phyloP scores from a whole-genome alignment of 2,888 invertebrate species.

The Apamea monoglypha region DNA sequence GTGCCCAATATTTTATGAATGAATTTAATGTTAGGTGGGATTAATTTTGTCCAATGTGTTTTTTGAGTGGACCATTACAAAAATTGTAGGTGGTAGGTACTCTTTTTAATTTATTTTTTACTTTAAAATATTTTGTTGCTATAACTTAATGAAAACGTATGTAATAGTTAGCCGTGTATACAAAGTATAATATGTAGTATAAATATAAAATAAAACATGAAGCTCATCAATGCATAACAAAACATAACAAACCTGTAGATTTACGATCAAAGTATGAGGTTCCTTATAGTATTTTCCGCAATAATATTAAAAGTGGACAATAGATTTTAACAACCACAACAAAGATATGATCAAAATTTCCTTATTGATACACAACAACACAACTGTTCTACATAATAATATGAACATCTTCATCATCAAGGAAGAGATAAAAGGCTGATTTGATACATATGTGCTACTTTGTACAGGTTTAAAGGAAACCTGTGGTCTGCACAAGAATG shows the following conservation, averaged over 20 bases:
- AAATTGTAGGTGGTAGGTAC: constrained; percentile 2
- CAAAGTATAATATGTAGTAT: too few relatives aligned
- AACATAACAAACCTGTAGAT: constrained; percentile 2
- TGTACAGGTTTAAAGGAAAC: constrained; percentile 35
- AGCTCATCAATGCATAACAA: background rate
- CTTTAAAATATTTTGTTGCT: background rate
- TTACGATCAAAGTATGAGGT: constrained; percentile 25
- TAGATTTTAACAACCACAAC: constrained; percentile 15
- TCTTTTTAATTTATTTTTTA: background rate
- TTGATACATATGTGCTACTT: constrained; percentile 9
- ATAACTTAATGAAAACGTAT: background rate
- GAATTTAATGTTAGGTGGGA: constrained; percentile 47
- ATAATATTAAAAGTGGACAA: constrained; percentile 19
- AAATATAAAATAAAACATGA: background rate
- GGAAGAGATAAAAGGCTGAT: constrained; percentile 5
- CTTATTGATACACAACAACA: constrained; percentile 27
- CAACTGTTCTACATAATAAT: background rate
- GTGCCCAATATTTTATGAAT: constrained; percentile 61
- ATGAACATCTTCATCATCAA: background rate
- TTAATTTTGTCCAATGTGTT: constrained; percentile 24
- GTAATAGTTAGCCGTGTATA: background rate
- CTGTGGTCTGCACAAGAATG: constrained; percentile 25
- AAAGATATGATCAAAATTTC: constrained; percentile 18
- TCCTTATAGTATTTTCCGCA: constrained; percentile 33
- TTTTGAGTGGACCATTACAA: constrained; percentile 10